Evolutionary conservation across 2,797 vertebrate species (phyloP).

Genomic region (Iguana delicatissima): DNA sequence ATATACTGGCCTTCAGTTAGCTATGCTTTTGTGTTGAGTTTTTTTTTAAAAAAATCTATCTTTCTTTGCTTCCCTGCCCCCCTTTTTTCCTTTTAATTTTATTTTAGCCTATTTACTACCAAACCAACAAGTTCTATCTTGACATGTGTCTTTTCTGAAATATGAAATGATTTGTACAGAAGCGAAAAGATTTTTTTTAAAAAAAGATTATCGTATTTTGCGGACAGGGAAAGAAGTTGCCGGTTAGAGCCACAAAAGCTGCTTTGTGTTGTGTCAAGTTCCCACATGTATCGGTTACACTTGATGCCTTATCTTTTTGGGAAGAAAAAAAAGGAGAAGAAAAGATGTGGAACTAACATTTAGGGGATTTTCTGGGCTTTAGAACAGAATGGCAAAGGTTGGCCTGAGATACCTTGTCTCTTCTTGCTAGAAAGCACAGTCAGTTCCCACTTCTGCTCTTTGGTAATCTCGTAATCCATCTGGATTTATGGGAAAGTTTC

Average conservation of each 20-base stretch:
- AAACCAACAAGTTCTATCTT: slow-evolving; percentile 73
- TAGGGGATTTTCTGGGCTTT: slow-evolving; percentile 45
- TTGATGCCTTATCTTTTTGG: slow-evolving; percentile 74
- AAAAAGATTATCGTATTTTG: slow-evolving; percentile 82
- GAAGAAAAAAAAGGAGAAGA: slow-evolving; percentile 1
- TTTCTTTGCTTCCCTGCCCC: not conserved
- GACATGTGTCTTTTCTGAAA: slow-evolving; percentile 79
- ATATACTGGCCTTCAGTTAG: slow-evolving; percentile 84
- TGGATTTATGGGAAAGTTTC: slow-evolving; percentile 47
- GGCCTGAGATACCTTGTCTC: slow-evolving; percentile 57
- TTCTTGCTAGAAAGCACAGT: slow-evolving; percentile 19
- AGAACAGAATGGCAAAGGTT: slow-evolving; percentile 65
- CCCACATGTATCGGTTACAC: slow-evolving; percentile 75
- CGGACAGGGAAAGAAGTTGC: slow-evolving; percentile 59
- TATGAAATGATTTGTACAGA: slow-evolving; percentile 69
- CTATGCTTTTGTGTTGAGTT: slow-evolving; percentile 79
- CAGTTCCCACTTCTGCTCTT: not conserved
- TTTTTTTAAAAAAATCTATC: slow-evolving; percentile 50
- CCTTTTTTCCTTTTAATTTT: slow-evolving; percentile 63
- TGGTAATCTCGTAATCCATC: slow-evolving; percentile 45
- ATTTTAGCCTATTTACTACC: slow-evolving; percentile 68
- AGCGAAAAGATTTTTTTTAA: slow-evolving; percentile 33
- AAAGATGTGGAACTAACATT: slow-evolving; percentile 65
- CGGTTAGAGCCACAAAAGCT: slow-evolving; percentile 70
- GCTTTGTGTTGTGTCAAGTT: slow-evolving; percentile 68